Base-by-base conservation (phyloP, 1,140 invertebrate genomes). In the Apis mellifera region DNA sequence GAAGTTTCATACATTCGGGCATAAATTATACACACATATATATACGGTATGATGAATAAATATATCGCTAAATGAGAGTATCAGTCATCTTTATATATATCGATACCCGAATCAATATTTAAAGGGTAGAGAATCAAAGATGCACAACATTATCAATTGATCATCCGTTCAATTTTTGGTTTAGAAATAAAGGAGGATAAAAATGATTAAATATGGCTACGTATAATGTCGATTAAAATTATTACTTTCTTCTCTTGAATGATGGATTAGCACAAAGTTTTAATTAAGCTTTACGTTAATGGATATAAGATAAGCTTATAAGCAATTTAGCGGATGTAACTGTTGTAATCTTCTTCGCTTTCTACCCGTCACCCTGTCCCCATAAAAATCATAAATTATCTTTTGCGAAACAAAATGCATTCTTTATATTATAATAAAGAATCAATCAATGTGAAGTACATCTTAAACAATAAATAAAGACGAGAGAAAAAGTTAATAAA, bases 21-120 rank as follows among this genome's bases (percentile, higher is more conserved):
- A 68, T 77, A 59, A 78, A 78, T 69, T 69, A 69, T 19, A 54
- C 65, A 69, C n/a, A n/a, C n/a, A n/a, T n/a, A n/a, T n/a, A n/a
- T 78, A 17, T 9, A 11, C n/a, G 64, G 8, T 17, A n/a, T 15
- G 11, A n/a, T 21, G n/a, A 32, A 62, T 42, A 52, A 64, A 64
- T 52, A 48, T 42, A 17, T 55, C n/a, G n/a, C 8, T 54, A 77
- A 77, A 65, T 19, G 26, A 12, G 12, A 55, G 12, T 42, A 19
- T 9, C 52, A 23, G 12, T 8, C 42, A 15, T 13, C 12, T 19
- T 8, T 21, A 42, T 21, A 42, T 65, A 42, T 21, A 11, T 66
- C 9, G 11, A 19, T 21, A 42, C 23, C 13, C 15, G 12, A 8
- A 23, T 17, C n/a, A 17, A 62, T 62, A 62, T 62, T 62, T 26